phyloP scores from a whole-genome alignment of 2,113 vertebrate genomes.

The Larimichthys crocea region DNA sequence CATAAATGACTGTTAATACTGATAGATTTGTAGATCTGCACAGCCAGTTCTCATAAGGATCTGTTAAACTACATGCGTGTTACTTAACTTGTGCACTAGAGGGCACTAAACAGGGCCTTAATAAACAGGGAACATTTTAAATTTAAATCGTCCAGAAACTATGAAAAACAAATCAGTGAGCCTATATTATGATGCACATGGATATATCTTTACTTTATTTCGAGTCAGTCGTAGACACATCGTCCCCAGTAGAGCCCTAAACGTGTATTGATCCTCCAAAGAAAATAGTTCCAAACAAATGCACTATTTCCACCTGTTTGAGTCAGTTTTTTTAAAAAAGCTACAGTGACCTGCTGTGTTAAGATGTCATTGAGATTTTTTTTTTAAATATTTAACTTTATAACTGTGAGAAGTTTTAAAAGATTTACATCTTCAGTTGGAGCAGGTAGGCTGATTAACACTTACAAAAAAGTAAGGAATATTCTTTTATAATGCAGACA shows the following conservation, averaged over 20 bases:
- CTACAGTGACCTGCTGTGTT: neutral
- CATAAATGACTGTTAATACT: neutral
- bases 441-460: neutral
- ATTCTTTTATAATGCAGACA: neutral
- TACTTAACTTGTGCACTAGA: slow-evolving; percentile 11
- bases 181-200: neutral
- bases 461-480: neutral
- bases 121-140: neutral
- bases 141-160: neutral
- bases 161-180: neutral
- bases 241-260: neutral
- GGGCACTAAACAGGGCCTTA: neutral
- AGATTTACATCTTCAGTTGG: neutral
- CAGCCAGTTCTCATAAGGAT: no score
- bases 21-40: no score
- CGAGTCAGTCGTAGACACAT: neutral
- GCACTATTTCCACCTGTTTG: no score
- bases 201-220: neutral
- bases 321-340: neutral
- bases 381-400: neutral
- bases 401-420: no score
- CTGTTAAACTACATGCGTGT: neutral
- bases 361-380: neutral
- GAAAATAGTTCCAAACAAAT: no score
- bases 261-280: neutral